Percentiles rank a stretch among this genome's conserved stretches.
phyloP scores from a whole-genome alignment of 2,888 invertebrate genomes.

The Cataglyphis altisquamis region DNA sequence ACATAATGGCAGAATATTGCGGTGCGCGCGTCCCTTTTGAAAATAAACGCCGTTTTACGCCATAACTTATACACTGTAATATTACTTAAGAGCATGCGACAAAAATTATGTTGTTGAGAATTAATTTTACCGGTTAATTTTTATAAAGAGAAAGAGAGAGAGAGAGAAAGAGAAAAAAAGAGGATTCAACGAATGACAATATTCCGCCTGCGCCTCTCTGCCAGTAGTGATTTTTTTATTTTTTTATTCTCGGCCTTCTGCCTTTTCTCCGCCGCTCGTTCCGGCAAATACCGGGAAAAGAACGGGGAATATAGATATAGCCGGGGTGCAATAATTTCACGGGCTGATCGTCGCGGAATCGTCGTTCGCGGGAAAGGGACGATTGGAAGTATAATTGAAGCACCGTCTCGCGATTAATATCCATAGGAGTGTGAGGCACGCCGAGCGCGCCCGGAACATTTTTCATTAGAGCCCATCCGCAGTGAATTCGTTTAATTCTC shows the following conservation, averaged over 20 bases:
- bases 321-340: constrained; percentile 73
- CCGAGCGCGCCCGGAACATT: constrained; percentile 69
- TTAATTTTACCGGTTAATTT: constrained; percentile 64
- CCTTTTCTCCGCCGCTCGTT: constrained; percentile 62
- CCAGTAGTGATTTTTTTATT: constrained; percentile 48
- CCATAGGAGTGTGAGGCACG: constrained; percentile 66
- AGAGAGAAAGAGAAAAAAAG: not conserved
- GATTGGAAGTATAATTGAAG: constrained; percentile 80
- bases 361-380: constrained; percentile 68
- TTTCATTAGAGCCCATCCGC: constrained; percentile 74
- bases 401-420: constrained; percentile 78
- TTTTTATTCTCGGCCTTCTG: constrained; percentile 59
- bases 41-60: constrained; percentile 19
- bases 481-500: constrained; percentile 74
- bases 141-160: constrained; percentile 35
- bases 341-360: constrained; percentile 71
- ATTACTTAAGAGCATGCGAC: constrained; percentile 43
- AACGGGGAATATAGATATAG: constrained; percentile 64
- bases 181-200: constrained; percentile 78
- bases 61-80: constrained; percentile 48
- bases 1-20: constrained; percentile 22
- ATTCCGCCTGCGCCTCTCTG: constrained; percentile 63
- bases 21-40: not conserved
- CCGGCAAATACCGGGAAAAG: constrained; percentile 63
- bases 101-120: constrained; percentile 50